Base-by-base conservation (phyloP, 1,140 invertebrate genomes). In the Sweltsa coloradensis region DNA sequence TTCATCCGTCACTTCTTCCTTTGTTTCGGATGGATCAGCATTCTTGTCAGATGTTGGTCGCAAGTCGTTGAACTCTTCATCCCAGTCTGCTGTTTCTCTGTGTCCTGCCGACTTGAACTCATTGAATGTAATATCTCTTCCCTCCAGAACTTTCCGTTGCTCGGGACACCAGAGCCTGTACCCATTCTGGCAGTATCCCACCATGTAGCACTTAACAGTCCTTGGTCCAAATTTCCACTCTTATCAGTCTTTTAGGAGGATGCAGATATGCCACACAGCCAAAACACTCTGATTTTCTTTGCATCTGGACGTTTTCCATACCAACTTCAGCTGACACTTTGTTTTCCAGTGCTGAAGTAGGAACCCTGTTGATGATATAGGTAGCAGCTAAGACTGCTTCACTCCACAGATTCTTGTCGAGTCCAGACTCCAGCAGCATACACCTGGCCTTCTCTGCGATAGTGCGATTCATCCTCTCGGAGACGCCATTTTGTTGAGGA, bases 401-500 rank as follows among this genome's bases (percentile, higher is more conserved):
- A 5, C 59, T 61, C 67, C 64, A 71, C 51, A 62, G 60, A 13
- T 39, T 41, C 27, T 54, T 55, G 13, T 49, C 26, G 9, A 69
- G 24, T 6, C 53, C 34, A 23, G 52, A 53, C 50, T 68, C 59
- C 22, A 56, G 27, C 6, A 68, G 37, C 53, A 68, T 51, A 43
- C 57, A 55, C 50, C 61, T 54, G 21, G 62, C 61, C 45, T 53
- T 60, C 18, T 68, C 60, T 3, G 59, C 43, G 6, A 70, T 41
- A 5, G 57, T 70, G 16, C 67, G 43, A 42, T 69, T 69, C 16
- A 55, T 53, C 34, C 64, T 45, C 54, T 70, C 68, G 6, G 60
- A 55, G 21, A 57, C 53, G 9, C 66, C 66, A 55, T 72, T 71
- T 47, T 63, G 58, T 46, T 64, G 53, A 14, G 66, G 65, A 7